Conservation (phyloP, 2,113 vertebrate species). For the Chitala chitala region DNA sequence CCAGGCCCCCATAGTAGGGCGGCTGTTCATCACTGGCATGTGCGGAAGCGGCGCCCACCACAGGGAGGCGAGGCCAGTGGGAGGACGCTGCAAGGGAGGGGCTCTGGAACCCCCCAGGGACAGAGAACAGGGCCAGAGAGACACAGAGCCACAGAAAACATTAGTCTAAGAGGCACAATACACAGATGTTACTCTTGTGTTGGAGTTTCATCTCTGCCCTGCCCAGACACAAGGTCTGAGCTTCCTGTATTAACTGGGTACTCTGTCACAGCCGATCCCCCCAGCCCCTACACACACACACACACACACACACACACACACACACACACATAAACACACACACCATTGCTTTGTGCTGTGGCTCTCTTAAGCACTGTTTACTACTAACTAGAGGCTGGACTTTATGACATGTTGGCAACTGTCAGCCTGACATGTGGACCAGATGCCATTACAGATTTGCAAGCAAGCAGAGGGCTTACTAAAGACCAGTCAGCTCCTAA, state of each 20-base stretch:
- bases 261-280: background rate
- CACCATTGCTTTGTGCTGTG: background rate
- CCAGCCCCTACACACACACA: background rate
- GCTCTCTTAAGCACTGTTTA: background rate
- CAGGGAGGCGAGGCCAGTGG: background rate
- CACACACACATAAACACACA: too few species aligned
- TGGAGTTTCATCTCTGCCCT: too few species aligned
- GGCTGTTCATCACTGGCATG: constrained; percentile 5
- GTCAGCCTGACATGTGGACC: background rate
- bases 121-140: background rate
- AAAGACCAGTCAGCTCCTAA: background rate
- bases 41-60: background rate
- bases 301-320: too few species aligned
- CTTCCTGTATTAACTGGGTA: too few species aligned
- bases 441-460: background rate
- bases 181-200: too few species aligned
- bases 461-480: too few species aligned
- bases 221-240: too few species aligned
- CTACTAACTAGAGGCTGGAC: background rate
- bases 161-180: background rate
- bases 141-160: background rate
- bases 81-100: background rate
- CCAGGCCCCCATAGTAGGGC: background rate
- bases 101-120: background rate
- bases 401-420: background rate